phyloP scores from a whole-genome alignment of 1,140 invertebrate genomes.

The Alviniconcha marisindica region DNA sequence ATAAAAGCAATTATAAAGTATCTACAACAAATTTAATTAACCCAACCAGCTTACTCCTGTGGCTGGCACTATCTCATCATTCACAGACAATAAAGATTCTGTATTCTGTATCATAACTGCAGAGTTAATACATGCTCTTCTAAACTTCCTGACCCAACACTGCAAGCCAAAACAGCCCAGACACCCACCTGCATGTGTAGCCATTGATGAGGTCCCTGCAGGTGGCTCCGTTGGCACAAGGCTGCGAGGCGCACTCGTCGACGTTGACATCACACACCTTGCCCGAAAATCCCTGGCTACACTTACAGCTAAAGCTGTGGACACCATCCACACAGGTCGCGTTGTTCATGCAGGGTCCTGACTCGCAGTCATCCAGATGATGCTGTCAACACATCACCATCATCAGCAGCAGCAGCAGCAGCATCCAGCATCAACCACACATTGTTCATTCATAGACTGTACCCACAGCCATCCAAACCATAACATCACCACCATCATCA shows the following conservation, averaged over 20 bases:
- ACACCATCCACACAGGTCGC: conserved; percentile 90
- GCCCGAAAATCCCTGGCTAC: conserved; percentile 50
- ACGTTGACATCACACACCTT: conserved; percentile 46
- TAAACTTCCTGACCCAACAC: too few species aligned
- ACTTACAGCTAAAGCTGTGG: conserved; percentile 51
- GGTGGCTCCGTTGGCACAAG: conserved; percentile 45
- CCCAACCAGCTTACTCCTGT: too few species aligned
- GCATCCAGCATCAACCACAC: too few species aligned
- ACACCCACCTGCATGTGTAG: conserved; percentile 47
- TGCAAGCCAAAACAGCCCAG: too few species aligned
- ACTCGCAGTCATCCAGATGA: conserved; percentile 79
- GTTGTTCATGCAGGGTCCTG: conserved; percentile 88
- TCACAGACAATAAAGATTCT: too few species aligned
- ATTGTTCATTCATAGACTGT: conserved; percentile 80
- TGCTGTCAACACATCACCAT: conserved; percentile 3
- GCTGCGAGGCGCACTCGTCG: conserved; percentile 45
- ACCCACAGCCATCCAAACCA: conserved; percentile 79
- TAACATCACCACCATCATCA: conserved; percentile 20
- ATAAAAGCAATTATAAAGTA: too few species aligned
- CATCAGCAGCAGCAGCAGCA: too few species aligned
- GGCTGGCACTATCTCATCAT: too few species aligned
- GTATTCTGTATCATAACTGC: too few species aligned
- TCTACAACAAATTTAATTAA: too few species aligned
- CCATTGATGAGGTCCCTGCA: conserved; percentile 46
- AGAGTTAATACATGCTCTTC: too few species aligned